Conservation (phyloP, 2,888 invertebrate species). For the Drosophila mettleri region DNA sequence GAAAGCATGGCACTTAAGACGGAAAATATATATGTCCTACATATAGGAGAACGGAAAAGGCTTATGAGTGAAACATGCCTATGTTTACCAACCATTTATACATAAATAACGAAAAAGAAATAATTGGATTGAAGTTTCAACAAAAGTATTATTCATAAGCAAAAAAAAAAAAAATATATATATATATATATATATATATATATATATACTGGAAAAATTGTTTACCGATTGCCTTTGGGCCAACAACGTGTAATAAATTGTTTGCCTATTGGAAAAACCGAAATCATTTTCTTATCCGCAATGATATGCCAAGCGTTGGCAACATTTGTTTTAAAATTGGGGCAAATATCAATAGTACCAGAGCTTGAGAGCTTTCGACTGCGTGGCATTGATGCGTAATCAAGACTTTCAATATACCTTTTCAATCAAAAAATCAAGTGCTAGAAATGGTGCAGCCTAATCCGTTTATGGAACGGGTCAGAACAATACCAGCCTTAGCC, state of each 20-base stretch:
- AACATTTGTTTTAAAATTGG: neutral
- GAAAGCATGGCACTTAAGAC: constrained; percentile 11
- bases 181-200: too few species aligned
- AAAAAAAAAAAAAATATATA: too few species aligned
- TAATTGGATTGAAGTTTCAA: too few species aligned
- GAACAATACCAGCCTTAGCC: neutral
- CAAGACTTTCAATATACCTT: neutral
- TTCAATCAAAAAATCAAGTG: neutral
- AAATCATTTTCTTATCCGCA: neutral
- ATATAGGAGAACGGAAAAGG: neutral
- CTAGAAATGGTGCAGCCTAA: neutral
- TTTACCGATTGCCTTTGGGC: neutral
- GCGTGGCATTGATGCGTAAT: neutral
- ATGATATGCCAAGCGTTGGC: neutral
- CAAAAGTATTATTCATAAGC: too few species aligned
- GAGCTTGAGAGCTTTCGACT: constrained; percentile 1
- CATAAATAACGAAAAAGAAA: too few species aligned
- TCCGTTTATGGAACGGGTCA: neutral
- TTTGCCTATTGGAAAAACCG: neutral
- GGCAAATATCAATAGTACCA: neutral
- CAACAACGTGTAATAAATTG: neutral
- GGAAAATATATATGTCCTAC: neutral
- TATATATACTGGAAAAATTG: neutral
- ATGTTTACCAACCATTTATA: too few species aligned
- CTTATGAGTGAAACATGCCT: neutral